These are phyloP conservation scores for Enhydra lutris DNA, from an alignment of 2,113 vertebrate genomes.

Conservation along the genomic window DNA sequence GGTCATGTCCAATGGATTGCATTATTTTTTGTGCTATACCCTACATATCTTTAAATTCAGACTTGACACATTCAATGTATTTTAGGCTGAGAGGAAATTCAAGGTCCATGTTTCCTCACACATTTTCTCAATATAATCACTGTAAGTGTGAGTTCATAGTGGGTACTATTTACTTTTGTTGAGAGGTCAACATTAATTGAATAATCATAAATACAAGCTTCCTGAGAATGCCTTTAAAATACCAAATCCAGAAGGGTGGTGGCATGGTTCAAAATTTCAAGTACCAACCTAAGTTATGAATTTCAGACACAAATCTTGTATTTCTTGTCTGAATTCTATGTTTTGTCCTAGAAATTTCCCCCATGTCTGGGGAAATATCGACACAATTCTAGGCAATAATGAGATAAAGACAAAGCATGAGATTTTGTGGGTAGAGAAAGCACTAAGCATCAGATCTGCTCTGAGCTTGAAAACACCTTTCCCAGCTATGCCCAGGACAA, in stretches of 20 bases:
- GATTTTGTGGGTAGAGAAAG: not conserved
- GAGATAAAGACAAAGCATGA: too few species aligned
- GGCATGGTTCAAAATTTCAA: not conserved
- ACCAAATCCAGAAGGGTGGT: not conserved
- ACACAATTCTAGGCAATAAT: not conserved
- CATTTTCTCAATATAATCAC: not conserved
- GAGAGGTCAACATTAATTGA: not conserved
- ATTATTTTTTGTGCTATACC: not conserved
- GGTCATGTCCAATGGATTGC: not conserved
- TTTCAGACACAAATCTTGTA: not conserved
- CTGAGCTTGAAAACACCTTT: not conserved
- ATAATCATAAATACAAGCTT: not conserved
- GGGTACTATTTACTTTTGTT: not conserved
- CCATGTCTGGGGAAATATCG: not conserved
- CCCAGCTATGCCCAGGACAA: accelerated
- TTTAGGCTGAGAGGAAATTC: not conserved
- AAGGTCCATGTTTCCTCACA: not conserved
- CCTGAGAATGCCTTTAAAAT: not conserved
- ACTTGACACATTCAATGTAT: not conserved
- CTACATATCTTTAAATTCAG: not conserved
- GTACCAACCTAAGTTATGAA: not conserved
- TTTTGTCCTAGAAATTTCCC: not conserved
- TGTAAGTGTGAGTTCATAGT: not conserved
- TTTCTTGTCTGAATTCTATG: not conserved
- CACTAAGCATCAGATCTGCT: accelerated